Evolutionary conservation across 1,140 invertebrate species (phyloP).

Genomic region (Drosophila ambigua): DNA sequence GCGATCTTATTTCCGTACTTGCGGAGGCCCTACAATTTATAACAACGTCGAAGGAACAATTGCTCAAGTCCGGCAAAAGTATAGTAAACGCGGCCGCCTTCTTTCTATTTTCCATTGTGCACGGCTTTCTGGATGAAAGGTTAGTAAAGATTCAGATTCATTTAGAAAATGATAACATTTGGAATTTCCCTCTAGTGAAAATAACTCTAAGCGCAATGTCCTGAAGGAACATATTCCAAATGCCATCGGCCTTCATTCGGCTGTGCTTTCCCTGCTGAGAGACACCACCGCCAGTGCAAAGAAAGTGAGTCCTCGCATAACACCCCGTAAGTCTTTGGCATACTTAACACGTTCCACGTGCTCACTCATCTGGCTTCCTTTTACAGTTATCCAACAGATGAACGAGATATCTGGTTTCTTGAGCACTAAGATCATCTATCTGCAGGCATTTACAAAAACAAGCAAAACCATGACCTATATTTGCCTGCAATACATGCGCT

Average conservation of each 20-base stretch:
- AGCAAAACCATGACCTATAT: constrained; percentile 48
- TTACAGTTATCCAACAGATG: constrained; percentile 49
- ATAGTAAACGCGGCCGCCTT: constrained; percentile 32
- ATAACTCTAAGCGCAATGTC: background rate
- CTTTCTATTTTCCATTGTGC: constrained; percentile 46
- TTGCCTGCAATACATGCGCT: constrained; percentile 39
- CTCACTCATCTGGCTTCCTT: too few relatives aligned
- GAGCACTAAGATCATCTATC: constrained; percentile 8
- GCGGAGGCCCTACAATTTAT: constrained; percentile 31
- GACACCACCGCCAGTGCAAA: background rate
- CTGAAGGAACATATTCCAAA: background rate
- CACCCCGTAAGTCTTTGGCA: constrained; percentile 30
- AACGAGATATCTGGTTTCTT: constrained; percentile 28
- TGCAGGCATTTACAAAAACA: constrained; percentile 36
- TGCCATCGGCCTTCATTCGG: constrained; percentile 29
- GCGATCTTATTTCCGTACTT: constrained; percentile 10
- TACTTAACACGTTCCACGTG: too few relatives aligned
- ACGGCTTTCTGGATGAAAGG: constrained; percentile 14
- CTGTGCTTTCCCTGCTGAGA: constrained; percentile 32
- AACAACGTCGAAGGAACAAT: constrained; percentile 3
- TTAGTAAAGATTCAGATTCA: background rate
- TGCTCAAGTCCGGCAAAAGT: constrained; percentile 30
- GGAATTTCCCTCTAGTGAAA: background rate
- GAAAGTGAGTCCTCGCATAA: constrained; percentile 16
- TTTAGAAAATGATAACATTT: background rate